phyloP scores from a whole-genome alignment of 2,113 vertebrate species.

The Cnemophilus loriae region DNA sequence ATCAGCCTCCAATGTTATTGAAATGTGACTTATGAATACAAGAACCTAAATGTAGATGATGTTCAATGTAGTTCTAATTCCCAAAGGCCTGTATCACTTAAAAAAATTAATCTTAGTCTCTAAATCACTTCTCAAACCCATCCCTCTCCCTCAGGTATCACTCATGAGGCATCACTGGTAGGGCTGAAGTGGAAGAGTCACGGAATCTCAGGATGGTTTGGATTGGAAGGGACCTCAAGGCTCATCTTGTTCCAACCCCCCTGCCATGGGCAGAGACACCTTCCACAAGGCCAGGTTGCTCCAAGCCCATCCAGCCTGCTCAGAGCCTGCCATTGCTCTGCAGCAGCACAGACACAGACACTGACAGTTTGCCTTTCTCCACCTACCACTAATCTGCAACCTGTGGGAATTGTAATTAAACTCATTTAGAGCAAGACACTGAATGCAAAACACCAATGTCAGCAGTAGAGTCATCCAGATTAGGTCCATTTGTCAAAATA shows the following conservation, averaged over 20 bases:
- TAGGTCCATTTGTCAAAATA: background rate
- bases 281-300: background rate
- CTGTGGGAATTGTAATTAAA: background rate
- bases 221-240: background rate
- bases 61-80: background rate
- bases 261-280: background rate
- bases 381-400: background rate
- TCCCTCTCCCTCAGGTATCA: background rate
- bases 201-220: background rate
- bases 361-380: background rate
- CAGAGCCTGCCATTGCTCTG: background rate
- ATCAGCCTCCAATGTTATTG: background rate
- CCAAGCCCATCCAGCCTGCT: background rate
- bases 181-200: background rate
- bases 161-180: background rate
- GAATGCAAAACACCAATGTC: conserved; percentile 4
- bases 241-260: background rate
- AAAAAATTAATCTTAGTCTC: background rate
- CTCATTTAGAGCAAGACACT: background rate
- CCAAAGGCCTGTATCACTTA: background rate
- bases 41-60: background rate
- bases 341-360: background rate
- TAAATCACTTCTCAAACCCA: background rate
- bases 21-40: background rate
- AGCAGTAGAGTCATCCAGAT: background rate